Conservation (phyloP, 2,113 vertebrate genomes). For the Gobio gobio region DNA sequence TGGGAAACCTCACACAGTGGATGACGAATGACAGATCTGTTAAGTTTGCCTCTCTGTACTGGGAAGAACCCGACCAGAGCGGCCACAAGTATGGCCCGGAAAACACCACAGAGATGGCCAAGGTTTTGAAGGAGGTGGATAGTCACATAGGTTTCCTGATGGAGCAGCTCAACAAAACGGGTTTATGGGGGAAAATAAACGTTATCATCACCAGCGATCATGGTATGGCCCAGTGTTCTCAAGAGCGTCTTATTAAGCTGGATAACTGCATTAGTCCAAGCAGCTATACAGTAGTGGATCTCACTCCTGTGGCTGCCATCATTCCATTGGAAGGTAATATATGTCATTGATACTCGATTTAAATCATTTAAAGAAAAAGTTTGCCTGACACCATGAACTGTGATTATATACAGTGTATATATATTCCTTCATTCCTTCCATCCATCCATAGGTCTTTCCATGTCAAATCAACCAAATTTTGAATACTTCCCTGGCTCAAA, state of each 20-base stretch:
- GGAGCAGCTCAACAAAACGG: conserved; percentile 74
- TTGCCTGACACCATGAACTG: no score
- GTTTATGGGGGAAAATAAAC: conserved; percentile 88
- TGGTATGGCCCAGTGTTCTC: conserved; percentile 92
- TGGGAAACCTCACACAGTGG: conserved; percentile 79
- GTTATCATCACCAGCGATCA: conserved; percentile 94
- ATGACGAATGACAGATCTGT: conserved; percentile 71
- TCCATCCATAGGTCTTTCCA: no score
- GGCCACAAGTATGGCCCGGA: conserved; percentile 89
- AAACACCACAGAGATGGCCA: conserved; percentile 77
- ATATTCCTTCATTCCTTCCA: no score
- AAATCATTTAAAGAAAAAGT: no score
- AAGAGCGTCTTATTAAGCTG: conserved; percentile 82
- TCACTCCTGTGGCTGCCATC: conserved; percentile 83
- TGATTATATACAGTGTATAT: no score
- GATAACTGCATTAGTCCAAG: conserved; percentile 77
- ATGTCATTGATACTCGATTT: neutral
- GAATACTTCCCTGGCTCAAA: no score
- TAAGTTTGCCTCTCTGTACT: conserved; percentile 87
- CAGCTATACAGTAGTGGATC: conserved; percentile 83
- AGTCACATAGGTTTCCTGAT: conserved; percentile 81
- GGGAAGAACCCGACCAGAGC: conserved; percentile 89
- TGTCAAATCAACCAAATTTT: no score
- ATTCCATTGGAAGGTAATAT: conserved; percentile 79
- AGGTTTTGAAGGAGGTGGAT: conserved; percentile 83